A percentile compares a stretch with the other conserved stretches of the same genome.
Evolutionary conservation across 2,797 vertebrate species (phyloP).

Genomic region (Lates japonicus): DNA sequence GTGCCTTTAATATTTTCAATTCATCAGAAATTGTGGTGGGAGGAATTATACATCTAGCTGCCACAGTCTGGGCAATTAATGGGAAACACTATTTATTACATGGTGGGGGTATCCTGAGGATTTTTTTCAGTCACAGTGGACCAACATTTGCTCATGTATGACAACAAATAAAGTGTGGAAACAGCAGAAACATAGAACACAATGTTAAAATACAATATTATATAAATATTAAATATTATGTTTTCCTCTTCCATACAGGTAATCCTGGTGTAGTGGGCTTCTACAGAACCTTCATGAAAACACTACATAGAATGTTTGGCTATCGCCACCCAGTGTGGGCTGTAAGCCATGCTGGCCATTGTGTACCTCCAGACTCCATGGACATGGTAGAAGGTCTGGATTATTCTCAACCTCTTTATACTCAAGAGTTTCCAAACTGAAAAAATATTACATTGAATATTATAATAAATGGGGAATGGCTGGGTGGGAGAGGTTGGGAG

Average conservation of each 20-base stretch:
- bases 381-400: constrained; percentile 90
- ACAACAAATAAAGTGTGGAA: neutral
- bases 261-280: constrained; percentile 94
- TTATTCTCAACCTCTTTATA: neutral
- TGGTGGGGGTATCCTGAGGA: neutral
- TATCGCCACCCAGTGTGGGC: constrained; percentile 91
- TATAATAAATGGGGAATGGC: neutral
- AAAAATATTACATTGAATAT: neutral
- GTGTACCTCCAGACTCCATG: constrained; percentile 87
- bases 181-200: too few species aligned
- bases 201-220: neutral
- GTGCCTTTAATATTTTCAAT: too few species aligned
- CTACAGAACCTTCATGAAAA: constrained; percentile 92
- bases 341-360: constrained; percentile 95
- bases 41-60: too few species aligned
- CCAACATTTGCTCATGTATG: neutral
- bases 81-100: neutral
- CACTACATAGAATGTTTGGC: constrained; percentile 86
- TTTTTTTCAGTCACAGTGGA: neutral
- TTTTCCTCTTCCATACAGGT: constrained; percentile 81
- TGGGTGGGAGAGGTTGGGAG: neutral
- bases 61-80: too few species aligned
- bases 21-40: too few species aligned
- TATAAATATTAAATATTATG: too few species aligned
- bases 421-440: accelerated